phyloP scores from a whole-genome alignment of 2,113 vertebrate species.

The Copsychus sechellarum region DNA sequence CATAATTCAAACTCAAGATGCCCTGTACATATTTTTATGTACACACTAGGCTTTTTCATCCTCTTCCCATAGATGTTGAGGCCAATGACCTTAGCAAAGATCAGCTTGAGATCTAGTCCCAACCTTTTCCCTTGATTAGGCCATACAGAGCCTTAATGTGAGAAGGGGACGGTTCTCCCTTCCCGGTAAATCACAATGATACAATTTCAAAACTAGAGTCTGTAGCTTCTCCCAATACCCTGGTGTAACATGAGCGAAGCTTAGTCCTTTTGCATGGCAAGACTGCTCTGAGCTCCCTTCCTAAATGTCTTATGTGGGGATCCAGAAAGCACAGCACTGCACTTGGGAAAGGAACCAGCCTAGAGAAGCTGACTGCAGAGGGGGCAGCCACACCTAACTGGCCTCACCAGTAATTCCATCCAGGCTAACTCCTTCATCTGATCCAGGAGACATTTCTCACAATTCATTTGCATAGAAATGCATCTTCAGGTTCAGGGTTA shows the following conservation, averaged over 20 bases:
- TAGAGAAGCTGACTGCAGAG: not conserved
- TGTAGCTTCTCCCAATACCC: not conserved
- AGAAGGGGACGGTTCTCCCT: not conserved
- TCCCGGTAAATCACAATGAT: not conserved
- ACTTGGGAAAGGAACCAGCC: not conserved
- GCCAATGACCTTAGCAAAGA: not conserved
- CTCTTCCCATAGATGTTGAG: not conserved
- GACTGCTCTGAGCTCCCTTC: not conserved
- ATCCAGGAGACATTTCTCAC: not conserved
- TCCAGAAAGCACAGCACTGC: not conserved
- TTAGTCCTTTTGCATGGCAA: not conserved
- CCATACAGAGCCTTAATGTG: not conserved
- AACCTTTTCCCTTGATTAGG: not conserved
- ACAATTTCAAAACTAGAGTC: not conserved
- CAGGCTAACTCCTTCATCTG: not conserved
- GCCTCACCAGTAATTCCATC: not conserved
- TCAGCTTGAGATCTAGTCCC: not conserved
- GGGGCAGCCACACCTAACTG: not conserved
- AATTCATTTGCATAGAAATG: constrained; percentile 16
- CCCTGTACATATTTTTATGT: not conserved
- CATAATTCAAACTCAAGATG: not conserved
- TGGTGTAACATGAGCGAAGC: not conserved
- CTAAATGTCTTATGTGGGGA: fast-evolving
- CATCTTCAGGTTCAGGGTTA: not conserved
- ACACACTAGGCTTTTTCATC: not conserved